Conservation (phyloP, 2,113 vertebrate species). For the Trogon surrucura region DNA sequence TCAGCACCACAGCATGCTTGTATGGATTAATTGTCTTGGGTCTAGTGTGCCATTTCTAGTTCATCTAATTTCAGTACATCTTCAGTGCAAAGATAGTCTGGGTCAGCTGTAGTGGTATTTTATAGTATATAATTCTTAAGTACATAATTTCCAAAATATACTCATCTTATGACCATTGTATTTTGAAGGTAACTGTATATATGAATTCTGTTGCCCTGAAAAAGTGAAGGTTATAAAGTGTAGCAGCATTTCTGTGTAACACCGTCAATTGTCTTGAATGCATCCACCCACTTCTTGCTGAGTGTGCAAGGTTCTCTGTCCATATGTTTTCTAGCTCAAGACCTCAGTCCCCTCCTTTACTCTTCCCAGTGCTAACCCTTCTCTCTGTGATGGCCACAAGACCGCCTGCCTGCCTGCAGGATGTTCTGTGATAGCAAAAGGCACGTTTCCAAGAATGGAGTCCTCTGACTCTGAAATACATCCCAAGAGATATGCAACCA, state of each 20-base stretch:
- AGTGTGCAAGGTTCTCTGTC: neutral
- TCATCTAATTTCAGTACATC: neutral
- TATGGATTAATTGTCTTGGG: neutral
- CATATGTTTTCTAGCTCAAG: neutral
- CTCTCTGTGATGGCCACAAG: neutral
- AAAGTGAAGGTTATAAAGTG: neutral
- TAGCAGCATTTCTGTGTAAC: neutral
- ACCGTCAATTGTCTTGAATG: neutral
- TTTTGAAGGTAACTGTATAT: neutral
- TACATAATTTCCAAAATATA: neutral
- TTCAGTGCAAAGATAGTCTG: neutral
- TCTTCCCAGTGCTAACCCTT: neutral
- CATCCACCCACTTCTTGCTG: neutral
- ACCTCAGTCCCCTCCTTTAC: neutral
- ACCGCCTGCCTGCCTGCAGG: neutral
- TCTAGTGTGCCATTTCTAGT: neutral
- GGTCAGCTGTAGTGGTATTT: neutral
- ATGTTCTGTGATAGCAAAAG: neutral
- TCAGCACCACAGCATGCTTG: neutral
- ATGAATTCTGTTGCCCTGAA: neutral
- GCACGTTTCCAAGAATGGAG: neutral
- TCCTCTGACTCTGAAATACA: neutral
- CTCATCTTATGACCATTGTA: neutral
- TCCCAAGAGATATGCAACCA: neutral
- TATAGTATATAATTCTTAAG: neutral